Evolutionary conservation across 2,888 invertebrate species (phyloP).

Genomic region (Harmothoe impar): DNA sequence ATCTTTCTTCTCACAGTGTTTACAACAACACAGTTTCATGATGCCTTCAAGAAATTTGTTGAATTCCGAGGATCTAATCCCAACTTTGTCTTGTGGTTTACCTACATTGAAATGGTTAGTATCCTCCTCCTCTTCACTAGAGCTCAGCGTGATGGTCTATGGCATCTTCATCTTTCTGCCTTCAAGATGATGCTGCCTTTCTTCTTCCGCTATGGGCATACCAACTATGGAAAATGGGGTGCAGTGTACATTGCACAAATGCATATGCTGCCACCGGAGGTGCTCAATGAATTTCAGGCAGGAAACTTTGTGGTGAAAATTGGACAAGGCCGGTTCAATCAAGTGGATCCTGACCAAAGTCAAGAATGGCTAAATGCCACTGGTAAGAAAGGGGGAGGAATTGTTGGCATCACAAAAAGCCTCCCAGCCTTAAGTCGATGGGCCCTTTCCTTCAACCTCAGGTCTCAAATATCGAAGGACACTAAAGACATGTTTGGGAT

Average conservation of each 20-base stretch:
- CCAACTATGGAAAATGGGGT: conserved; percentile 62
- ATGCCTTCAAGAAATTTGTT: too few species aligned
- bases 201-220: conserved; percentile 55
- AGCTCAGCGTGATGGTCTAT: conserved; percentile 23
- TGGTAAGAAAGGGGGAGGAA: conserved; percentile 63
- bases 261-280: conserved; percentile 48
- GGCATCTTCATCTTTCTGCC: conserved; percentile 22
- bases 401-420: conserved; percentile 65
- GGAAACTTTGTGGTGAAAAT: conserved; percentile 63
- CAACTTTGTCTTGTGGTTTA: too few species aligned
- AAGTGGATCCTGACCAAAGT: conserved; percentile 64
- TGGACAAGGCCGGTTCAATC: conserved; percentile 59
- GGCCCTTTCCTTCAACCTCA: conserved; percentile 64
- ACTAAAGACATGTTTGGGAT: conserved; percentile 17
- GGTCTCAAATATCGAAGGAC: conserved; percentile 44
- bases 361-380: conserved; percentile 64
- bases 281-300: conserved; percentile 41
- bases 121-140: background rate
- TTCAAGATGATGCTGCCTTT: conserved; percentile 56
- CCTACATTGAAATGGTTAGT: too few species aligned
- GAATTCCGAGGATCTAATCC: too few species aligned
- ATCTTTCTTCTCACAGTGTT: too few species aligned
- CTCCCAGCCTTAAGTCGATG: conserved; percentile 64
- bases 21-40: too few species aligned
- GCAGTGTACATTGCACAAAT: conserved; percentile 55